Evolutionary conservation across 2,888 invertebrate genomes (phyloP), one percentile per base, ranked within the genome.

Genomic region (Matsumyia berberina): DNA sequence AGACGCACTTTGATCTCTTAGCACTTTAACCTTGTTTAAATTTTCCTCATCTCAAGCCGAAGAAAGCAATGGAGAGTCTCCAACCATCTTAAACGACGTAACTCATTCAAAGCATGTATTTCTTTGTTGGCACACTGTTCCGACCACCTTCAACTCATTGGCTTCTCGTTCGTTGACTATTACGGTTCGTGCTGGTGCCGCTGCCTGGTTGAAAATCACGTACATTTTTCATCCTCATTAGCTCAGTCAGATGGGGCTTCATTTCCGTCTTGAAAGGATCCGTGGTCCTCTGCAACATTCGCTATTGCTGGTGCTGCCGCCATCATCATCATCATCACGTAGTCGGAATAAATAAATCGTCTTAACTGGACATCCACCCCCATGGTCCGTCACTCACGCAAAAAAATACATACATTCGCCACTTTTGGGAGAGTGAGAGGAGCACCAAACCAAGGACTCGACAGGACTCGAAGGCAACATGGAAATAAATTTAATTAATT

Each of bases 401-500:
- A 29, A 29, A n/a, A 55, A 46, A 12, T 11, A 29, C 12, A n/a
- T 37, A 37, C 12, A 62, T 29, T 42, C 39, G 42, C 6, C 24
- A 12, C 24, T 2, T 37, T 55, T n/a, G 17, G 29, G 35, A 0
- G 49, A 57, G 51, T 29, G 24, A 8, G 31, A 11, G 17, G 11
- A 11, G 44, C 3, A 42, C 31, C 31, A 55, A 55, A 19, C 46
- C 55, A 44, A 57, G 57, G 46, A 51, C 77, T 53, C 64, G 12
- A 29, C 73, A 64, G 35, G 62, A 78, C 57, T 62, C 67, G 35
- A 60, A 72, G 72, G 77, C 72, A 72, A 72, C 72, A 67, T 19
- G 55, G 78, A 64, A 79, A 83, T 83, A 83, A 83, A 83, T 74
- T 79, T 83, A 83, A 83, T 83, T 83, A 78, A 83, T 69, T 83